These are phyloP conservation scores for Anguilla marmorata DNA, from an alignment of 2,797 vertebrate species.

Conservation along the genomic window DNA sequence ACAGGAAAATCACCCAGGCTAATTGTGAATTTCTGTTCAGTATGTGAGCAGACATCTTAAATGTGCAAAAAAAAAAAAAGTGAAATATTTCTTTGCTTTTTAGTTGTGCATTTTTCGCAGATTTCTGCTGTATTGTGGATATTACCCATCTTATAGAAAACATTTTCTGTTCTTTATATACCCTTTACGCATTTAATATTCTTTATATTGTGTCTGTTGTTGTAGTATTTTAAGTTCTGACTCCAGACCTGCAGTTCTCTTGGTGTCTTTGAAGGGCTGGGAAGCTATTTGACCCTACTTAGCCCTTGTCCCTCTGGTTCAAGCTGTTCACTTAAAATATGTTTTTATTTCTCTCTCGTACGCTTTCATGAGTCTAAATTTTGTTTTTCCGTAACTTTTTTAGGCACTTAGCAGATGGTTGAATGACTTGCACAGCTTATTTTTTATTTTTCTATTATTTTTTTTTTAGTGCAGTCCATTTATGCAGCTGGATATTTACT, in stretches of 20 bases:
- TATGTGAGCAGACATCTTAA: neutral
- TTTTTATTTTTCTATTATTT: neutral
- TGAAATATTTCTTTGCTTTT: neutral
- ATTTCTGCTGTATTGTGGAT: neutral
- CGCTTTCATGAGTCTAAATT: neutral
- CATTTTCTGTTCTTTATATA: neutral
- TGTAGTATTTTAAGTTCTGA: neutral
- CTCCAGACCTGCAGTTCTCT: neutral
- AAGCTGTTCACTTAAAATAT: slow-evolving; percentile 2
- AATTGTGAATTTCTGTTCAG: neutral
- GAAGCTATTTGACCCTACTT: slow-evolving; percentile 3
- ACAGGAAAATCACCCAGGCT: neutral
- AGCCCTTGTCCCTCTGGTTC: neutral
- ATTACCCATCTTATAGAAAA: neutral
- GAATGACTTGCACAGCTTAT: neutral
- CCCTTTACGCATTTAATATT: neutral
- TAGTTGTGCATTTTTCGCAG: neutral
- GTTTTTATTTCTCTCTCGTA: neutral
- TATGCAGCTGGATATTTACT: neutral
- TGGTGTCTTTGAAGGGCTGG: neutral
- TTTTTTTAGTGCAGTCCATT: neutral
- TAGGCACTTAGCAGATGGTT: neutral
- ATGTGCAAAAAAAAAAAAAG: neutral
- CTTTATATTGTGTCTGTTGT: neutral
- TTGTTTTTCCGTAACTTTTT: neutral